Evolutionary conservation across 2,888 invertebrate genomes (phyloP), one percentile per base, ranked within the genome.

Genomic region (Chaetoderma sp.): DNA sequence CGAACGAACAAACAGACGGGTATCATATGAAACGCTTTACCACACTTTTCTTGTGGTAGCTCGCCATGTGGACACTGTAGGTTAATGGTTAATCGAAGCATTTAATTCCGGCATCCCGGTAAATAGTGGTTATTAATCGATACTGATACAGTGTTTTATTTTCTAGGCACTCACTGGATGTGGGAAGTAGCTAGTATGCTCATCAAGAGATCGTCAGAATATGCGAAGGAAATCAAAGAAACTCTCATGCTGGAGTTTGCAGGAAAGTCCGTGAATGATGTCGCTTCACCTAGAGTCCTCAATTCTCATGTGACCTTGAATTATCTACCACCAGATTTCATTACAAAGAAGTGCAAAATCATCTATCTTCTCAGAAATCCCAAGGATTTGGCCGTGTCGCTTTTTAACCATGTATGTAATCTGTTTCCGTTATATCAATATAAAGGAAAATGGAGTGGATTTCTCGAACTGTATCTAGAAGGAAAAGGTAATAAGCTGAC

Each of bases 131-230:
- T n/a, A n/a, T n/a, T n/a, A n/a, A n/a, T n/a, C n/a, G n/a, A n/a
- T n/a, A n/a, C n/a, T n/a, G n/a, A n/a, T n/a, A n/a, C n/a, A n/a
- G n/a, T n/a, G n/a, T n/a, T n/a, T n/a, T 4, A 16, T 23, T 32
- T 27, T 39, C 4, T 21, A 71, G 78, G 78, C 0, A 78, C 76
- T 4, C 78, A 78, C 47, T 78, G 78, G 78, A 25, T 78, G 39
- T 76, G 76, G 75, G 78, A 78, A 62, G 66, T 78, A 28, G 67
- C 71, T 27, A 67, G 71, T 28, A 77, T 77, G 77, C 52, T 77
- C 39, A 52, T 67, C 0, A 68, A 70, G 52, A 63, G 67, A 55
- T 68, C 71, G 47, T 68, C 78, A 3, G 73, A 76, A 44, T 56
- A 76, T 27, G 60, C 73, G 5, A 64, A 64, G 8, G 59, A 65